Evolutionary conservation across 2,113 vertebrate genomes (phyloP), one percentile per base, ranked within the genome.

Genomic region (Pygoscelis adeliae): DNA sequence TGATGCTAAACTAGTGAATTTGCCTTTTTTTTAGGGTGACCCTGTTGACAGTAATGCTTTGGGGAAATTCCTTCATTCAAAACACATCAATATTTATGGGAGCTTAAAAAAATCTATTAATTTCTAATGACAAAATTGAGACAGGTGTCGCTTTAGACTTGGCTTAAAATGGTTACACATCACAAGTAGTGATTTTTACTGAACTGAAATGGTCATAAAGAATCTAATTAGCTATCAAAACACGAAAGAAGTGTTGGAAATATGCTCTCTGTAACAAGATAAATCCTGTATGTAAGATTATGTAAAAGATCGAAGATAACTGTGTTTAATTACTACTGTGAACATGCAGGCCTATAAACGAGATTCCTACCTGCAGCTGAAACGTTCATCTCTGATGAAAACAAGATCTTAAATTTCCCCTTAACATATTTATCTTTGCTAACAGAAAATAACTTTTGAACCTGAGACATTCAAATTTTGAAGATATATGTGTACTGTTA

Each of bases 271-370:
- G 20, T 46, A 55, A 59, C 26, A 63, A 79, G 38, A 82, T n/a
- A 94, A 71, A 71, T 47, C 22, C 26, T 40, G 3, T 42, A 53
- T 42, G 16, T 23, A 67, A 34, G 22, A 85, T 63, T 44, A 71
- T 22, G 11, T 32, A 76, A 91, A 78, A 89, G 14, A 74, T 18
- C 11, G 38, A 87, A 66, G 32, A 59, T 18, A 56, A 84, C 4
- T 5, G 2, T 62, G 65, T 78, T 90, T 50, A 70, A 67, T 50
- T 87, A 55, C 38, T 56, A 55, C 34, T 61, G 44, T 61, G 49
- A 58, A 76, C 13, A 25, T 14, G 29, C 1, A 6, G 13, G 10
- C 11, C 14, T 61, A 23, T 13, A 63, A 85, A 61, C 0, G 0
- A 88, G 66, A 79, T 25, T 88, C 34, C 32, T 52, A 61, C 2